Conservation (phyloP, 2,888 invertebrate species). For the Penaeus monodon region DNA sequence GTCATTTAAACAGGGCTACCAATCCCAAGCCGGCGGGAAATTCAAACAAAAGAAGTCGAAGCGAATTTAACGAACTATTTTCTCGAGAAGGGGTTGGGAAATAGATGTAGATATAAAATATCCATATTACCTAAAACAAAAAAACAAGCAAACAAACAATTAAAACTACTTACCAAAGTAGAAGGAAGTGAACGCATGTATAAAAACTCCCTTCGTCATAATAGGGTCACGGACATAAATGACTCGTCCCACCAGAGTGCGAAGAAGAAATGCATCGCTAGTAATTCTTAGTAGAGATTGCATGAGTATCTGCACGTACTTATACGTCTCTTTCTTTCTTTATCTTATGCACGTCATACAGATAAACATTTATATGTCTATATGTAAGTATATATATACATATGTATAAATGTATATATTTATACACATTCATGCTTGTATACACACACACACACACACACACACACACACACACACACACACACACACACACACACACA, state of each 20-base stretch:
- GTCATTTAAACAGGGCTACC: slow-evolving; percentile 4
- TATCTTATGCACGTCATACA: too few species aligned
- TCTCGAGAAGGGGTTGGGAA: neutral
- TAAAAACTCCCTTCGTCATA: too few species aligned
- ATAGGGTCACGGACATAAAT: neutral
- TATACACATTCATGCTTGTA: too few species aligned
- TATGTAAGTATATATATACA: too few species aligned
- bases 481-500: slow-evolving; percentile 4
- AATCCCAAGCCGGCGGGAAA: neutral
- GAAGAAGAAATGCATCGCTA: neutral
- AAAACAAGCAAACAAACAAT: too few species aligned
- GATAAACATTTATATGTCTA: too few species aligned
- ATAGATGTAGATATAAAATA: neutral
- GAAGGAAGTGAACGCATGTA: neutral
- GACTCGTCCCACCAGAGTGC: neutral
- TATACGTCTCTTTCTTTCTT: too few species aligned
- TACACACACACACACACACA: too few species aligned
- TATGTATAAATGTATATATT: too few species aligned
- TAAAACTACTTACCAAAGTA: neutral
- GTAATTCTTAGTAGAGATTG: neutral
- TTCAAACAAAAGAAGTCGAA: neutral
- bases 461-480: slow-evolving; percentile 2
- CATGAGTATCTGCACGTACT: too few species aligned
- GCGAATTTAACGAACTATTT: neutral
- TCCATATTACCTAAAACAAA: neutral